A percentile compares a stretch with the other conserved stretches of the same genome.
Conservation (phyloP, 2,888 invertebrate genomes). For the Parnassius orleans region DNA sequence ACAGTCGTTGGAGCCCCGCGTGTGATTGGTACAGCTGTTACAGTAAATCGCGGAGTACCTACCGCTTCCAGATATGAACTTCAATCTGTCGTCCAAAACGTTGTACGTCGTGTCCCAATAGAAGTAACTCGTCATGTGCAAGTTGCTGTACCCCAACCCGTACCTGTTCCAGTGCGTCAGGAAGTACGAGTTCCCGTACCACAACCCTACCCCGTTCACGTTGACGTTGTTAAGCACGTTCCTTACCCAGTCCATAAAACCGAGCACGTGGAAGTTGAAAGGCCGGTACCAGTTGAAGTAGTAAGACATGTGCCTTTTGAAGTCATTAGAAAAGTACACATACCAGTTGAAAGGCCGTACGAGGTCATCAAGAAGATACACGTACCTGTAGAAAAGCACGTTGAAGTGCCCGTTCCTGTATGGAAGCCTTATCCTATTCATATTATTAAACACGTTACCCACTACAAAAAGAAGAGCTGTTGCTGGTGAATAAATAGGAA, state of each 20-base stretch:
- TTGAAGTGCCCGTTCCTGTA: conserved; percentile 67
- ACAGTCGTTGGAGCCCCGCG: conserved; percentile 46
- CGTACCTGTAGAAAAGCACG: conserved; percentile 67
- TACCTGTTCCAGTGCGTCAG: conserved; percentile 65
- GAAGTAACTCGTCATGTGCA: conserved; percentile 70
- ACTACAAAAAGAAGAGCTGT: conserved; percentile 73
- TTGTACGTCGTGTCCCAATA: conserved; percentile 67
- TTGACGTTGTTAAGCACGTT: conserved; percentile 68
- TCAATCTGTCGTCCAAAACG: conserved; percentile 69
- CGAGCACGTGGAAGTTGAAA: conserved; percentile 66
- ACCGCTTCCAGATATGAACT: conserved; percentile 63
- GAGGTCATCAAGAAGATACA: conserved; percentile 73
- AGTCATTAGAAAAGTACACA: conserved; percentile 65
- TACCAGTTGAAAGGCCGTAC: conserved; percentile 69
- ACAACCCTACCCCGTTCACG: conserved; percentile 71
- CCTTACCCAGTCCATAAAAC: conserved; percentile 74
- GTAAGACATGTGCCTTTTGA: conserved; percentile 66
- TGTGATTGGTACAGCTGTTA: conserved; percentile 57
- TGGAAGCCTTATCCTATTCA: conserved; percentile 75
- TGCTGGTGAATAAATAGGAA: conserved; percentile 57
- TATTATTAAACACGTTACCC: conserved; percentile 75
- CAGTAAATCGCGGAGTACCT: conserved; percentile 50
- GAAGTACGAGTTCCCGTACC: conserved; percentile 71
- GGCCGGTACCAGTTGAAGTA: conserved; percentile 68
- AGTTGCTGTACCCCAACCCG: conserved; percentile 63